A percentile compares a stretch with the other conserved stretches of the same genome.
These are phyloP conservation scores for Neuroterus valhalla DNA, from an alignment of 1,140 invertebrate species.

Conservation along the genomic window DNA sequence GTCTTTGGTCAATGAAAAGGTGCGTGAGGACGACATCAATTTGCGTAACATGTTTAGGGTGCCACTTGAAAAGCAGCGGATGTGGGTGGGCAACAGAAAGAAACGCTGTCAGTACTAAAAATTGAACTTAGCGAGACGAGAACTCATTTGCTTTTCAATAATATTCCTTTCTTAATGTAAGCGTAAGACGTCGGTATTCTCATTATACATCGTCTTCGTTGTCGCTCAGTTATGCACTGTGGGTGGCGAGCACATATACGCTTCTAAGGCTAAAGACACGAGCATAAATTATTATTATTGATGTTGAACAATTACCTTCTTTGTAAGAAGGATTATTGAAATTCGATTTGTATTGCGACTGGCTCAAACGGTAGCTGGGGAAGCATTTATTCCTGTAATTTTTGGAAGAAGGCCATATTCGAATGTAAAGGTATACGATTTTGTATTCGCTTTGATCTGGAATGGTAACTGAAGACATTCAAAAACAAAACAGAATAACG, in stretches of 20 bases:
- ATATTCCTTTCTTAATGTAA: constrained; percentile 49
- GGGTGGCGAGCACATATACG: constrained; percentile 47
- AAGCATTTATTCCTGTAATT: too few relatives aligned
- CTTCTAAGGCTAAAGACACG: constrained; percentile 41
- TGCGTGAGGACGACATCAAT: constrained; percentile 42
- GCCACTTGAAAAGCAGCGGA: constrained; percentile 48
- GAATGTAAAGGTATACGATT: too few relatives aligned
- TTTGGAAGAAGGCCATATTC: too few relatives aligned
- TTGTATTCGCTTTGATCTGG: too few relatives aligned
- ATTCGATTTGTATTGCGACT: constrained; percentile 41
- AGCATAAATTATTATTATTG: constrained; percentile 44
- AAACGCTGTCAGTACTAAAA: constrained; percentile 33
- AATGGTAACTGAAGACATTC: too few relatives aligned
- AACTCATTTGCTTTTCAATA: constrained; percentile 58
- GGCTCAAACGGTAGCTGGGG: constrained; percentile 37
- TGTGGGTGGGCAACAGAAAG: constrained; percentile 49
- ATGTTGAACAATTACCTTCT: constrained; percentile 35
- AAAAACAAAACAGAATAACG: too few relatives aligned
- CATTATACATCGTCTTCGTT: constrained; percentile 34
- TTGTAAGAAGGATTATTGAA: constrained; percentile 41
- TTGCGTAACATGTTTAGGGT: constrained; percentile 54
- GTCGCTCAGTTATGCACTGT: constrained; percentile 41
- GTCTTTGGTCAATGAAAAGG: background rate
- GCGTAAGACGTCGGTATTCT: constrained; percentile 40
- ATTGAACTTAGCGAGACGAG: constrained; percentile 46